phyloP scores from a whole-genome alignment of 2,888 invertebrate species.

The Drosophila ustulata region DNA sequence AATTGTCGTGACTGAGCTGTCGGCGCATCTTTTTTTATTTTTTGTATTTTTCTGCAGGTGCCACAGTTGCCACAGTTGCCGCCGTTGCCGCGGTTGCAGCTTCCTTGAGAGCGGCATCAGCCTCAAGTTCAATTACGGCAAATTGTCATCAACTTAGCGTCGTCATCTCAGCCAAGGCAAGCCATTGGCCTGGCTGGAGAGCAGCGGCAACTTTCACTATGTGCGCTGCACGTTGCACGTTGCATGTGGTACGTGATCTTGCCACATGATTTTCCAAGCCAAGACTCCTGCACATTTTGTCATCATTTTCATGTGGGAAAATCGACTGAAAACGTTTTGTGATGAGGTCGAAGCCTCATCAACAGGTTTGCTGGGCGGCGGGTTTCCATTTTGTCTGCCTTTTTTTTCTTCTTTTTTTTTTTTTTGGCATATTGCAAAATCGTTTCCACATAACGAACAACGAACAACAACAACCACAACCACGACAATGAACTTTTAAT shows the following conservation, averaged over 20 bases:
- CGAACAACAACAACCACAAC: slow-evolving; percentile 13
- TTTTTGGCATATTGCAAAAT: slow-evolving; percentile 70
- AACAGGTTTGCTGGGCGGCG: slow-evolving; percentile 57
- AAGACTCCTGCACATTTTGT: slow-evolving; percentile 60
- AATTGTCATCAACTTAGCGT: slow-evolving; percentile 58
- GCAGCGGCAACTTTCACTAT: slow-evolving; percentile 53
- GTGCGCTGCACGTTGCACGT: slow-evolving; percentile 11
- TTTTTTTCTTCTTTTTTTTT: slow-evolving; percentile 8
- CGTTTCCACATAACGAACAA: slow-evolving; percentile 64
- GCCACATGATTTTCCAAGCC: slow-evolving; percentile 56
- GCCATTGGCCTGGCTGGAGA: neutral
- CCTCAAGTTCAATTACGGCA: slow-evolving; percentile 74
- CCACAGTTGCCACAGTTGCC: slow-evolving; percentile 21
- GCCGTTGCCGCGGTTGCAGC: slow-evolving; percentile 24
- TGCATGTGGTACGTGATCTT: slow-evolving; percentile 52
- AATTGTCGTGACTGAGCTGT: slow-evolving; percentile 62
- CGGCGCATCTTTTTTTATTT: slow-evolving; percentile 40
- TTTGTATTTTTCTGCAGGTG: slow-evolving; percentile 40
- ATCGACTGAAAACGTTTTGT: slow-evolving; percentile 52
- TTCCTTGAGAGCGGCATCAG: slow-evolving; percentile 58
- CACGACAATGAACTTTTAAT: slow-evolving; percentile 77
- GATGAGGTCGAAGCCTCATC: slow-evolving; percentile 40
- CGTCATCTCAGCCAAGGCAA: slow-evolving; percentile 31
- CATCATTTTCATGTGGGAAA: slow-evolving; percentile 72
- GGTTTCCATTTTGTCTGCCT: slow-evolving; percentile 50